phyloP scores from a whole-genome alignment of 2,888 invertebrate species.

The Spodoptera exigua region DNA sequence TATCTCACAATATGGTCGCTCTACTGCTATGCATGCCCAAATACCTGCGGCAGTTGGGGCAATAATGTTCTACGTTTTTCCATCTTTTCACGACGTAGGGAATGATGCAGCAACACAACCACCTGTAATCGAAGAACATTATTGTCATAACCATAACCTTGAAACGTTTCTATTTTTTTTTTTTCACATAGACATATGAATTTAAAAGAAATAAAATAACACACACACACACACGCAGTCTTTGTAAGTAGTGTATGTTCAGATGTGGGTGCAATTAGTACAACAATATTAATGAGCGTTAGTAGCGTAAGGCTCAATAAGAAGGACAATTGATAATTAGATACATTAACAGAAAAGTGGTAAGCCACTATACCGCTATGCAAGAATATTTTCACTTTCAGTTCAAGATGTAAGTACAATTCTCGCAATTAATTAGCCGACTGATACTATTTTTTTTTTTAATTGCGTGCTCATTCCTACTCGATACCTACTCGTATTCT shows the following conservation, averaged over 20 bases:
- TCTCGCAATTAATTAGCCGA: no score
- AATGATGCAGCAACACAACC: constrained; percentile 83
- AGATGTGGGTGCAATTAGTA: constrained; percentile 8
- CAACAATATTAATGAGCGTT: constrained; percentile 5
- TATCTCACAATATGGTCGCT: constrained; percentile 17
- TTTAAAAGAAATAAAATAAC: no score
- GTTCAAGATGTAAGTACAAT: no score
- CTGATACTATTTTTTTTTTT: no score
- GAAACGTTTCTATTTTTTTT: no score
- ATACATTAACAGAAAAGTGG: constrained; percentile 25
- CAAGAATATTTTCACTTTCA: constrained; percentile 2
- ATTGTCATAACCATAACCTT: no score
- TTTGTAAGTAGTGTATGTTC: background rate
- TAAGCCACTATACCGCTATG: constrained; percentile 2
- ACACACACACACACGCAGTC: no score
- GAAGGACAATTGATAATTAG: constrained; percentile 22
- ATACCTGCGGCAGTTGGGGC: constrained; percentile 78
- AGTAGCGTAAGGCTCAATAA: constrained; percentile 9
- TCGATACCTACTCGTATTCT: no score
- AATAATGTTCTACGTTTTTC: constrained; percentile 85
- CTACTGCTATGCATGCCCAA: constrained; percentile 75
- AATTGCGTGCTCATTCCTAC: no score
- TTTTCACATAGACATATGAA: no score
- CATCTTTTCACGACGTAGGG: constrained; percentile 80
- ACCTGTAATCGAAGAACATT: constrained; percentile 68